phyloP scores from a whole-genome alignment of 2,113 vertebrate genomes.

The Eptesicus fuscus region DNA sequence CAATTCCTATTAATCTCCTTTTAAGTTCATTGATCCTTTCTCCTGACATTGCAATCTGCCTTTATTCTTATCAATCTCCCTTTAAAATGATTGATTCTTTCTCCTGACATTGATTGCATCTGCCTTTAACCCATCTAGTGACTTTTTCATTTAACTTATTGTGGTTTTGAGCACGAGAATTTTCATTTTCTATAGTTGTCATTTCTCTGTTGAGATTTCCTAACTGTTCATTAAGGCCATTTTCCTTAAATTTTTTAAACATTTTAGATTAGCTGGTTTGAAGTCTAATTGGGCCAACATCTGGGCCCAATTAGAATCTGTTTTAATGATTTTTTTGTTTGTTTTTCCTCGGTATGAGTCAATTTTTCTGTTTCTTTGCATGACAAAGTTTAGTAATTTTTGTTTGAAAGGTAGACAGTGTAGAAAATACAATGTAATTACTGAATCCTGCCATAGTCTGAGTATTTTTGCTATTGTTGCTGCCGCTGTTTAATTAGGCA shows the following conservation, averaged over 20 bases:
- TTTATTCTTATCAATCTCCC: constrained; percentile 5
- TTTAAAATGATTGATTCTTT: neutral
- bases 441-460: neutral
- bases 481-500: neutral
- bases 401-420: neutral
- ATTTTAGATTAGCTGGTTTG: constrained; percentile 12
- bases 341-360: neutral
- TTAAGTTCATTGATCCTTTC: neutral
- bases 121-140: neutral
- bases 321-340: neutral
- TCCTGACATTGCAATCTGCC: neutral
- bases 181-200: neutral
- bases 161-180: constrained; percentile 19
- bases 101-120: neutral
- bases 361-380: constrained; percentile 2
- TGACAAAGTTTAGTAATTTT: constrained; percentile 22
- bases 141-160: neutral
- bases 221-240: neutral
- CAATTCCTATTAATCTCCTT: neutral
- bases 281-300: neutral
- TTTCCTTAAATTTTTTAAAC: constrained; percentile 30
- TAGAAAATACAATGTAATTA: neutral
- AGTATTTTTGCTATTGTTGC: neutral
- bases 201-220: constrained; percentile 2
- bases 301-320: neutral